Evolutionary conservation across 2,797 vertebrate species (phyloP), one percentile per base, ranked within the genome.

Genomic region (Sylvia borin): DNA sequence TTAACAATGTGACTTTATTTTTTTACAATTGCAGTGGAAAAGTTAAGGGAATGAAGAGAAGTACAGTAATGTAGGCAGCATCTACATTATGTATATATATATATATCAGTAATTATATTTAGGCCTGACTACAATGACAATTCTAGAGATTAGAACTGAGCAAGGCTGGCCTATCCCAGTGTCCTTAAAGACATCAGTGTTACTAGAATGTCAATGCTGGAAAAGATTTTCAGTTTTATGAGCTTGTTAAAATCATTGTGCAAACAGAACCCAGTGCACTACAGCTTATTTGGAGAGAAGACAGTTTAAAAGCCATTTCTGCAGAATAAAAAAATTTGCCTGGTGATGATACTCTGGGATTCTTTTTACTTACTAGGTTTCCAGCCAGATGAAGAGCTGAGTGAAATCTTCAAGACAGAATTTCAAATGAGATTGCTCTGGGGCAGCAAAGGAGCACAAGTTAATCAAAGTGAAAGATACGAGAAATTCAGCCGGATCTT

Each of bases 401-500:
- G 98, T 72, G 99, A 99, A 97, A 98, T 99, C 95, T 98, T 99
- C 84, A 99, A 97, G 97, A 99, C 99, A 4, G 99, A 99, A 98
- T 99, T 99, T 97, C 99, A 99, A 97, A 98, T 99, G 97, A 98
- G 99, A 93, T 95, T 99, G 97, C 98, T 99, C 11, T 99, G 99
- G 99, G 99, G 99, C 86, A 99, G 99, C 96, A 99, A 99, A 90
- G 99, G 99, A 32, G 99, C 99, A 2, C 94, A 98, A 9, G 99
- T 99, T 85, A 99, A 98, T 97, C 99, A 99, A 95, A 98, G 96
- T 1, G 99, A 99, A 93, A 97, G 99, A 97, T 99, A 99, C 0
- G 98, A 98, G 96, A 99, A 99, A 92, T 99, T 99, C 97, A 98
- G 96, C 96, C 99, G 99, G 97, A 99, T 99, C 96, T 98, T 99